Evolutionary conservation across 2,113 vertebrate species (phyloP), one percentile per base, ranked within the genome.

Genomic region (Pachycephala philippinensis): DNA sequence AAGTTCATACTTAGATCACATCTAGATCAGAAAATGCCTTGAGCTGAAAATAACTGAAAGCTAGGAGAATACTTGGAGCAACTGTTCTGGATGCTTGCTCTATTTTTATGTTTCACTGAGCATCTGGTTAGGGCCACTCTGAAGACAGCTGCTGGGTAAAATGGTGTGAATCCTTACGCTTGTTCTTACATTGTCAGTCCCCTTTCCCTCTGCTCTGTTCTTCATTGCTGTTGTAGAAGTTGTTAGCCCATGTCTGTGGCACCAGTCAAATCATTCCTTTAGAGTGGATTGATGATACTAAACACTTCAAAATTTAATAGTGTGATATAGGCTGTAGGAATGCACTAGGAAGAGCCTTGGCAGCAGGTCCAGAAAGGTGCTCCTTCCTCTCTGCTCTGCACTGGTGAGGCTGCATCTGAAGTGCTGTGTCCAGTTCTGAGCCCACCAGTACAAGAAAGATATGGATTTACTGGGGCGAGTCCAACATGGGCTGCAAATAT

Each of bases 401-500:
- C 17, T 71, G 28, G 4, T 81, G 49, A 72, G 35, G 37, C 35
- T 81, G 18, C 31, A 16, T 81, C 28, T 84, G 64, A 49, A 44
- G 9, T 68, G 6, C 37, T 0, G 2, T 63, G 49, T 59, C 44
- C 12, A 15, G 4, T 84, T 87, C 81, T n/a, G 71, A 91, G 71
- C 30, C 74, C 23, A 8, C 9, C 31, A 45, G 57, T 40, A 54
- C 7, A 24, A 16, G 63, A 71, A 47, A 70, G 10, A 6, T 8
- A 22, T 0, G 16, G 22, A 52, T 13, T 83, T 83, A 14, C 23
- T 20, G 18, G 22, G 14, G 2, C 0, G 0, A 66, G 56, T 60
- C 21, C n/a, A 61, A 10, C 8, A 18, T 8, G 33, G 61, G 27
- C 56, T 78, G 53, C 31, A 40, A 75, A 89, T 31, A 23, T 61